These are phyloP conservation scores for Acanthiza pusilla DNA, from an alignment of 2,797 vertebrate species.

Conservation along the genomic window DNA sequence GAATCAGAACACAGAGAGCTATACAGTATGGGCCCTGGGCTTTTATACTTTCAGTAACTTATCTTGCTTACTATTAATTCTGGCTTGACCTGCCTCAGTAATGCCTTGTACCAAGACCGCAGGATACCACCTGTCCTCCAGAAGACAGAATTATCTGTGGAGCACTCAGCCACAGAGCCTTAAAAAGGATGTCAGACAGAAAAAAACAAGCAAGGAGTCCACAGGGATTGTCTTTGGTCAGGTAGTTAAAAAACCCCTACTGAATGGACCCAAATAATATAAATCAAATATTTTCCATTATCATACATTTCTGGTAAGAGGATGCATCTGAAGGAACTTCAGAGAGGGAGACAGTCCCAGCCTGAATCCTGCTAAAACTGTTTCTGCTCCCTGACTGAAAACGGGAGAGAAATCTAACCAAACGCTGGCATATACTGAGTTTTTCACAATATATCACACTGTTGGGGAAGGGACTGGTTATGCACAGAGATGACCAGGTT, in stretches of 20 bases:
- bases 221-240: not conserved
- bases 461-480: not conserved
- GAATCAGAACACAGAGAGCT: not conserved
- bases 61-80: not conserved
- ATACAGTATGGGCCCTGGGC: too few relatives aligned
- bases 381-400: not conserved
- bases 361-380: not conserved
- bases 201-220: not conserved
- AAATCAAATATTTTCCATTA: not conserved
- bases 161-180: not conserved
- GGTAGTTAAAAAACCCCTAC: not conserved
- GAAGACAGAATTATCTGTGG: not conserved
- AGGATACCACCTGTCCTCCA: not conserved
- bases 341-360: not conserved
- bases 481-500: not conserved
- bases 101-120: not conserved
- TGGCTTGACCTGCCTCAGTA: not conserved
- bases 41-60: not conserved
- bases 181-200: not conserved
- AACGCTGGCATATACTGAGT: accelerated
- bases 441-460: not conserved
- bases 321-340: not conserved
- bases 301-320: not conserved
- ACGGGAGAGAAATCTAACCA: not conserved
- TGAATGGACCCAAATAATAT: not conserved